These are phyloP conservation scores for Triplophysa yarkandensis DNA, from an alignment of 2,797 vertebrate genomes.

Conservation along the genomic window DNA sequence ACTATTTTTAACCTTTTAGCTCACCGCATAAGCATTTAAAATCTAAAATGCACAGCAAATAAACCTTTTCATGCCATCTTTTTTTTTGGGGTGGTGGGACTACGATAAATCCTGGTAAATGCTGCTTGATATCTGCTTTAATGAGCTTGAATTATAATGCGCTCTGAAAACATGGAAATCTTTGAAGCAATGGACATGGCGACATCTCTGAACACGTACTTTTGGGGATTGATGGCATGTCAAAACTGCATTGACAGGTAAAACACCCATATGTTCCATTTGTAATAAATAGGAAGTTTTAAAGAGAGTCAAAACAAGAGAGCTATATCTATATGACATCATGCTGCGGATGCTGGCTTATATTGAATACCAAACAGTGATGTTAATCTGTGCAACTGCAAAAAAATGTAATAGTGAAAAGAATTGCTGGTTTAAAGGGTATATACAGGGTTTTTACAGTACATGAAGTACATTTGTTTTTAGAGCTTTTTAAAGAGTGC, in stretches of 20 bases:
- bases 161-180: slow-evolving; percentile 32
- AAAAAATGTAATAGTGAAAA: no score
- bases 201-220: slow-evolving; percentile 8
- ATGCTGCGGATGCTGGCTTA: neutral
- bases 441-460: no score
- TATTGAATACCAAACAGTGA: neutral
- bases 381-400: no score
- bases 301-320: neutral
- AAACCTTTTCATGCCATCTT: slow-evolving; percentile 11
- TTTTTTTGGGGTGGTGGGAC: slow-evolving; percentile 26
- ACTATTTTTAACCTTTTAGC: slow-evolving; percentile 74
- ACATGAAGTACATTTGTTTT: no score
- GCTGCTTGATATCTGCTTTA: slow-evolving; percentile 30
- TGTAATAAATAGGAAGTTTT: slow-evolving; percentile 33
- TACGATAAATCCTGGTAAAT: slow-evolving; percentile 47
- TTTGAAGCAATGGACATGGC: slow-evolving; percentile 21
- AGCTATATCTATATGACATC: neutral
- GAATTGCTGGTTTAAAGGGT: no score
- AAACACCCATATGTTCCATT: slow-evolving; percentile 26
- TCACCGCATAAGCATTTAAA: slow-evolving; percentile 60
- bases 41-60: slow-evolving; percentile 60
- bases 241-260: slow-evolving; percentile 37
- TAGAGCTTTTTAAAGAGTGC: no score
- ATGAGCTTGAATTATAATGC: slow-evolving; percentile 43
- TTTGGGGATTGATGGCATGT: slow-evolving; percentile 12